Evolutionary conservation across 2,888 invertebrate species (phyloP).

Genomic region (Pherbina coryleti): DNA sequence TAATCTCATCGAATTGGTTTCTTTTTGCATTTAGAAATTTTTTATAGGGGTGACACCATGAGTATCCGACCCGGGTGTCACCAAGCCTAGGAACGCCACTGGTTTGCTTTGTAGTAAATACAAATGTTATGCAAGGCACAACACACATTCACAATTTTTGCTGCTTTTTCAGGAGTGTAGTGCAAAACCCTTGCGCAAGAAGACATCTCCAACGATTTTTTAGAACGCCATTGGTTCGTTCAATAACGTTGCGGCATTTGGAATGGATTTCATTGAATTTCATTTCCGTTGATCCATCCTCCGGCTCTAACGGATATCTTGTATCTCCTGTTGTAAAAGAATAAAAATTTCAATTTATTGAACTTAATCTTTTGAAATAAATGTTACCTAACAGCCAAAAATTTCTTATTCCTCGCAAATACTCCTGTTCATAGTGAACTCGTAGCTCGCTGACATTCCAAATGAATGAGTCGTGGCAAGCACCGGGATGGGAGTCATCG

Average conservation of each 20-base stretch:
- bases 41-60: too few relatives aligned
- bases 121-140: too few relatives aligned
- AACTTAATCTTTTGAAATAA: too few relatives aligned
- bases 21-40: too few relatives aligned
- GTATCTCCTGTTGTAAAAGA: too few relatives aligned
- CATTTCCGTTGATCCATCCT: neutral
- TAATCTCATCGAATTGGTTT: neutral
- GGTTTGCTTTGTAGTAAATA: too few relatives aligned
- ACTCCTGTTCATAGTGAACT: neutral
- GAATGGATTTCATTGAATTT: slow-evolving; percentile 10
- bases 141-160: too few relatives aligned
- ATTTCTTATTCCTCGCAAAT: neutral
- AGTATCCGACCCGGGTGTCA: too few relatives aligned
- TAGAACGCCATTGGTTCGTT: too few relatives aligned
- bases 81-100: too few relatives aligned
- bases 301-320: neutral
- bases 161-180: slow-evolving; percentile 16
- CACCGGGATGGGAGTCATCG: too few relatives aligned
- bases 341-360: too few relatives aligned
- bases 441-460: neutral
- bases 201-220: slow-evolving; percentile 13
- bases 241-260: slow-evolving; percentile 4
- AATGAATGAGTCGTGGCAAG: neutral
- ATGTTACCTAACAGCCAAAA: neutral
- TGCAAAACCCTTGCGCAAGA: slow-evolving; percentile 19